Percentiles rank a stretch among this genome's conserved stretches.
These are phyloP conservation scores for Macrosteles quadrilineatus DNA, from an alignment of 1,140 invertebrate genomes.

Conservation along the genomic window DNA sequence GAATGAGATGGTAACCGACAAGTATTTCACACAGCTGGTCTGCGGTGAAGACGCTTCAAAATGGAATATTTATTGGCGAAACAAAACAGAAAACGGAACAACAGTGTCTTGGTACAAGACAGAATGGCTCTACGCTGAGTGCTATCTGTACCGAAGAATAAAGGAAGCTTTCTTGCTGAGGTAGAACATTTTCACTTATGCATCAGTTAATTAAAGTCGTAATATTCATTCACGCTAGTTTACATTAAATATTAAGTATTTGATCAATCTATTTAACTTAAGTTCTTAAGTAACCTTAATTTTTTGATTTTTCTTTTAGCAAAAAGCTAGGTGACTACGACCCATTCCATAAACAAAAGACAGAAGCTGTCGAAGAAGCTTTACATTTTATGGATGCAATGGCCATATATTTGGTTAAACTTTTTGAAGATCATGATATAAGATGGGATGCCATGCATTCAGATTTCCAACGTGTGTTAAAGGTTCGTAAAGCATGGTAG, in stretches of 20 bases:
- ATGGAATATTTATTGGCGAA: slow-evolving; percentile 63
- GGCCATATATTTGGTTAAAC: slow-evolving; percentile 3
- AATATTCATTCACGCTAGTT: too few species aligned
- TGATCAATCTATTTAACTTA: too few species aligned
- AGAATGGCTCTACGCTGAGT: slow-evolving; percentile 87
- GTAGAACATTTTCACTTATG: too few species aligned
- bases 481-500: slow-evolving; percentile 27
- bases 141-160: slow-evolving; percentile 89
- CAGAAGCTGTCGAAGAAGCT: slow-evolving; percentile 55
- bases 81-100: slow-evolving; percentile 48
- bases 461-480: slow-evolving; percentile 31
- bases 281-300: too few species aligned
- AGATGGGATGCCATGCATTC: slow-evolving; percentile 9
- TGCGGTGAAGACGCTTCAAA: slow-evolving; percentile 54
- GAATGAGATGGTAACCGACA: slow-evolving; percentile 92
- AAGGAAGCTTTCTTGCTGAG: slow-evolving; percentile 72
- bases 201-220: too few species aligned
- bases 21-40: slow-evolving; percentile 59
- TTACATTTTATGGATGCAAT: slow-evolving; percentile 29
- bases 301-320: slow-evolving; percentile 54
- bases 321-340: slow-evolving; percentile 67
- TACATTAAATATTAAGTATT: too few species aligned
- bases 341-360: slow-evolving; percentile 75
- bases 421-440: slow-evolving; percentile 20
- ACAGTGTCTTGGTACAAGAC: slow-evolving; percentile 75